A percentile compares a stretch with the other conserved stretches of the same genome.
These are phyloP conservation scores for Okapia johnstoni DNA, from an alignment of 2,113 vertebrate species.

Conservation along the genomic window DNA sequence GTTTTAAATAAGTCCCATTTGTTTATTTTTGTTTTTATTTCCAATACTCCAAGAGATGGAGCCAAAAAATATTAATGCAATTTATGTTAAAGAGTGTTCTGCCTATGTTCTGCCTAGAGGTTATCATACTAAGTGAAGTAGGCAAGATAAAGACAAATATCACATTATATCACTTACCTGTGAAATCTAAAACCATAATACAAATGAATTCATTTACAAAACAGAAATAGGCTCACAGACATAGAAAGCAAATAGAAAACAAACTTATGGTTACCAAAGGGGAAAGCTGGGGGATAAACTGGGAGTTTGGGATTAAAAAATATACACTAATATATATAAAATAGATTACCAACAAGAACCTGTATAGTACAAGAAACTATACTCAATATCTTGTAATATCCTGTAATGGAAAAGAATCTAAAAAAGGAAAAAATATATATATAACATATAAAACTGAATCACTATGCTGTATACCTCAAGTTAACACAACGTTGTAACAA, in stretches of 20 bases:
- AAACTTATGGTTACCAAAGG: background rate
- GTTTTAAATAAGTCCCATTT: background rate
- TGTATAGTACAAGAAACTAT: background rate
- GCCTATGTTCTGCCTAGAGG: background rate
- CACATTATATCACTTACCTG: background rate
- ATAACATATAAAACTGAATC: background rate
- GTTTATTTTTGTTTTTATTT: background rate
- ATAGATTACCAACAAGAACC: background rate
- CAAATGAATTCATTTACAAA: background rate
- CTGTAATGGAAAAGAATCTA: background rate
- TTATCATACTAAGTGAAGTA: background rate
- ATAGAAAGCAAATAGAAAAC: background rate
- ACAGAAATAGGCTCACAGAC: background rate
- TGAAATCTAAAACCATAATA: background rate
- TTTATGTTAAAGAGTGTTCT: background rate
- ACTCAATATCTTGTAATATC: background rate
- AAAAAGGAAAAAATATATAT: background rate
- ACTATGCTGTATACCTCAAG: background rate
- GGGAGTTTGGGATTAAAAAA: background rate
- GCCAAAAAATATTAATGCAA: background rate
- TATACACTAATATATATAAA: background rate
- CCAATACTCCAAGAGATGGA: background rate
- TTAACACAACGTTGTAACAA: background rate
- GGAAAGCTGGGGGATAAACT: background rate
- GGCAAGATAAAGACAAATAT: background rate